Base-by-base conservation (phyloP, 2,113 vertebrate genomes). In the Jacana jacana region DNA sequence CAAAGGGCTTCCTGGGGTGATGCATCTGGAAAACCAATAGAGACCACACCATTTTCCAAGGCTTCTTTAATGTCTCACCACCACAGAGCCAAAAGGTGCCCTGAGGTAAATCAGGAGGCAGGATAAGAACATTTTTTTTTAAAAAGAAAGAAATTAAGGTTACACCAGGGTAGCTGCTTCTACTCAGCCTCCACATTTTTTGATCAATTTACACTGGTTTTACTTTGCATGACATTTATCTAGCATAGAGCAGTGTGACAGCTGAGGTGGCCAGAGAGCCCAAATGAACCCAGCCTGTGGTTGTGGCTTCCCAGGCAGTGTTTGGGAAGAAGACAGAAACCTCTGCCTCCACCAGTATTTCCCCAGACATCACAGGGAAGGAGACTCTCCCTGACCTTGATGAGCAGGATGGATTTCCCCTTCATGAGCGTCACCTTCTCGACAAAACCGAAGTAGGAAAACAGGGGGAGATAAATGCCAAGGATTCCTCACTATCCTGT, bases 201-300 rank as follows among this genome's bases (percentile, higher is more conserved):
- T 78, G 23, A 85, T 31, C 16, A 6, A 64, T 81, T 25, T 61
- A 16, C 13, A 87, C 51, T 81, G 17, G 49, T 95, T 96, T 89
- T 89, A 61, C 75, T 96, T 91, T 85, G 78, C 40, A 94, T 55
- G n/a, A n/a, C 60, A 13, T 52, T 89, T 60, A 73, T 94, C 96
- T 94, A 86, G 70, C 52, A 96, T 96, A 93, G n/a, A 94, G 84
- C 90, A 86, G 64, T 69, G 40, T 89, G 40, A 64, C 42, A 69
- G 64, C 52, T 94, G 91, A 92, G 39, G 70, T 77, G 42, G 48
- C 44, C 17, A 20, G 27, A 25, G 54, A 91, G 58, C 35, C 28
- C 24, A 94, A 93, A 95, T 72, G 95, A 97, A 96, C 78, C 95
- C 90, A 93, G 88, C 42, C 39, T 54, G 24, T 48, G 40, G 20